Conservation (phyloP, 2,797 vertebrate species). For the Loris lydekkerianus region DNA sequence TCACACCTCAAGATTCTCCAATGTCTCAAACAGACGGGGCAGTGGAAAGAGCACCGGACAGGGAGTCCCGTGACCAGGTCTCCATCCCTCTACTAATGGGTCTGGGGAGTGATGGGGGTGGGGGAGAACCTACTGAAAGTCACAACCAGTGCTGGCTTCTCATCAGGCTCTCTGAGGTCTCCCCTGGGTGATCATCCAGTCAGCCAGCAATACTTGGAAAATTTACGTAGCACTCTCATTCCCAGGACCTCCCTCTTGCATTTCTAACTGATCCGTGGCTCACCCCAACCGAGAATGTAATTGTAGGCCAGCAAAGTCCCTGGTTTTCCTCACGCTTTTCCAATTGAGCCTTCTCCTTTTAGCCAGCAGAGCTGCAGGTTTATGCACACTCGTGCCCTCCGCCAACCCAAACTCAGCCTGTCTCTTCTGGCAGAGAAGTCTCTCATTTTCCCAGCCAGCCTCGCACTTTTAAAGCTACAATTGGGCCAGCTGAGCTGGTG, state of each 20-base stretch:
- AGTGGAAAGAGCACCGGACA: background rate
- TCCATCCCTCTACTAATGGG: background rate
- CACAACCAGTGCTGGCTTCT: background rate
- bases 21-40: background rate
- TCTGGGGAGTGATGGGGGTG: rapidly evolving
- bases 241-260: background rate
- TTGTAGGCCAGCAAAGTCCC: background rate
- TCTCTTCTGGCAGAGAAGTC: conserved; percentile 23
- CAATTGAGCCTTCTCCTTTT: background rate
- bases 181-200: background rate
- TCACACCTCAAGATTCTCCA: background rate
- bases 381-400: background rate
- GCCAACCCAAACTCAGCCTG: background rate
- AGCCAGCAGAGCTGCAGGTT: conserved; percentile 10
- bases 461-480: background rate
- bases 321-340: background rate
- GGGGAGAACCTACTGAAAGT: background rate
- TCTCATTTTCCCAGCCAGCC: background rate
- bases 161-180: background rate
- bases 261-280: background rate
- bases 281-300: background rate
- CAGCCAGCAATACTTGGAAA: background rate
- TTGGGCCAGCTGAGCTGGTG: background rate
- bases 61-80: background rate
- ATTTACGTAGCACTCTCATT: background rate